Evolutionary conservation across 2,113 vertebrate genomes (phyloP).

Genomic region (Cryptomyrus ogoouensis): DNA sequence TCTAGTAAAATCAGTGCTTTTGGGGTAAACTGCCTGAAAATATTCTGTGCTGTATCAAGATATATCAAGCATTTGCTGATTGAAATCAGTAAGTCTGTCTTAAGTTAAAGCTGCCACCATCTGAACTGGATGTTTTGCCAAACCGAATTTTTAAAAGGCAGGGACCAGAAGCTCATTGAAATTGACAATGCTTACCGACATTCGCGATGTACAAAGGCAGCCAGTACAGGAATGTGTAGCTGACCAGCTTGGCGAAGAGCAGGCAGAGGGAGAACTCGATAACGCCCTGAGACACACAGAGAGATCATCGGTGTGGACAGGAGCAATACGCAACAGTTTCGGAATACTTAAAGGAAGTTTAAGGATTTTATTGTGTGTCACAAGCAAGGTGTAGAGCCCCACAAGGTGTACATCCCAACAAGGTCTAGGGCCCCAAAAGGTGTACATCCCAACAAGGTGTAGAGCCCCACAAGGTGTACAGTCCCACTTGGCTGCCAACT

Average conservation of each 20-base stretch:
- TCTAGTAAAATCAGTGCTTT: not conserved
- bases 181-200: slow-evolving; percentile 67
- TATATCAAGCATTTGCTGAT: not conserved
- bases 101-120: not conserved
- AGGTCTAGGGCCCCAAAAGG: too few species aligned
- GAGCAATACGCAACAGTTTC: not conserved
- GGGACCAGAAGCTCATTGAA: not conserved
- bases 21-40: not conserved
- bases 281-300: slow-evolving; percentile 68
- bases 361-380: not conserved
- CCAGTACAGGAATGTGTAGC: slow-evolving; percentile 98
- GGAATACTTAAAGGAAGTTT: not conserved
- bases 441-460: too few species aligned
- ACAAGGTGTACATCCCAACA: not conserved
- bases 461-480: not conserved
- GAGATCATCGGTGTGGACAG: not conserved
- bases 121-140: not conserved
- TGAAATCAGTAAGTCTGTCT: not conserved
- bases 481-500: not conserved
- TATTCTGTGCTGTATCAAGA: not conserved
- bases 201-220: slow-evolving; percentile 92
- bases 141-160: not conserved
- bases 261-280: slow-evolving; percentile 92
- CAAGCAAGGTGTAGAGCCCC: not conserved
- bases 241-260: slow-evolving; percentile 94